Evolutionary conservation across 2,113 vertebrate species (phyloP).

Genomic region (Condylura cristata): DNA sequence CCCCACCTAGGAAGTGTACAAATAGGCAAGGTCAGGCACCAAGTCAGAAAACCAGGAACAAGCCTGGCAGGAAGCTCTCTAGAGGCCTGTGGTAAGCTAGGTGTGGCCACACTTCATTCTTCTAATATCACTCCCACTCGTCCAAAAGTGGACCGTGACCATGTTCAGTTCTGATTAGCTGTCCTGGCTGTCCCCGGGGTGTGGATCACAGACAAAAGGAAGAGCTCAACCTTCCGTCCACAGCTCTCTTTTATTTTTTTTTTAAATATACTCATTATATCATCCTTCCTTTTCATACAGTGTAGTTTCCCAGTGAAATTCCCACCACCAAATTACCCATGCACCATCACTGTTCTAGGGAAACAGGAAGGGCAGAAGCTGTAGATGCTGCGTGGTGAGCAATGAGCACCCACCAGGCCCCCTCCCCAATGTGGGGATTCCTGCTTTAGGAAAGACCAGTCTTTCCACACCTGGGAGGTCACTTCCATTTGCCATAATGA

Average conservation of each 20-base stretch:
- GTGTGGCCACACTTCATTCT: too few relatives aligned
- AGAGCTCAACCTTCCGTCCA: neutral
- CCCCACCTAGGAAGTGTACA: neutral
- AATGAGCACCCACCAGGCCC: too few relatives aligned
- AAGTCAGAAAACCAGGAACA: neutral
- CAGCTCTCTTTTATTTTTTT: too few relatives aligned
- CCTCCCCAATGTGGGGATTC: too few relatives aligned
- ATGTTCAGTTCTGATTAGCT: neutral
- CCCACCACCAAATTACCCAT: too few relatives aligned
- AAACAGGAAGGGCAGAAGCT: neutral
- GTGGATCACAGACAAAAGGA: neutral
- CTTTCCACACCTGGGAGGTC: neutral
- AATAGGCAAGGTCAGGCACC: neutral
- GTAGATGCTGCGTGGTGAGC: too few relatives aligned
- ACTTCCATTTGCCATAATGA: neutral
- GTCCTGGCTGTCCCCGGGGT: neutral
- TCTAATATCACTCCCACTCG: too few relatives aligned
- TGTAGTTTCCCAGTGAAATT: too few relatives aligned
- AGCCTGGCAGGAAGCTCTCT: neutral
- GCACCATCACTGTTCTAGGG: too few relatives aligned
- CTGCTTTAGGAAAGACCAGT: neutral
- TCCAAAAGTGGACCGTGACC: too few relatives aligned
- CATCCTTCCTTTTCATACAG: too few relatives aligned
- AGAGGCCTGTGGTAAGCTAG: neutral
- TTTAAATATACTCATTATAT: too few relatives aligned